Percentiles rank a stretch among this genome's conserved stretches.
Conservation (phyloP, 2,888 invertebrate species). For the Cerceris ruficornis region DNA sequence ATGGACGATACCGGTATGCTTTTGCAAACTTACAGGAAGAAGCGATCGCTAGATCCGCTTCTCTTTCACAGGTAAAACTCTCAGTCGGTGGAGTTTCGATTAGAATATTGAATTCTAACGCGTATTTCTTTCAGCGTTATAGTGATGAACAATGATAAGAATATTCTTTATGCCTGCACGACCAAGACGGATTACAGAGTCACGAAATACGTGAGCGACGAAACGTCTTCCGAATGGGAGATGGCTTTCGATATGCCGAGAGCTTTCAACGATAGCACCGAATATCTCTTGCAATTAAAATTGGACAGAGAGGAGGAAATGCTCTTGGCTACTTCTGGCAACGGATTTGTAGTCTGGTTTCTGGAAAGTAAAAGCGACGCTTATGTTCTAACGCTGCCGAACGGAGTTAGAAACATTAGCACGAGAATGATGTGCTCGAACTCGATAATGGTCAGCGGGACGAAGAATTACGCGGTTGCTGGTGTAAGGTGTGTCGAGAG, state of each 20-base stretch:
- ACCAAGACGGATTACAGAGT: constrained; percentile 85
- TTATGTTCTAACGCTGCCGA: constrained; percentile 88
- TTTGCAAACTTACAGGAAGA: constrained; percentile 85
- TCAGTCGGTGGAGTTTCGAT: not conserved
- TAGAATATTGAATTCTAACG: too few relatives aligned
- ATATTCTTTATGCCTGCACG: constrained; percentile 87
- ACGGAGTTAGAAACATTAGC: constrained; percentile 96
- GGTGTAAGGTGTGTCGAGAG: constrained; percentile 88
- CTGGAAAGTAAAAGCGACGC: constrained; percentile 84
- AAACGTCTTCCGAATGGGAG: constrained; percentile 85
- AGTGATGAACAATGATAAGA: constrained; percentile 87
- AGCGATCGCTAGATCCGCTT: constrained; percentile 83
- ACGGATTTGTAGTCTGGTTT: constrained; percentile 93
- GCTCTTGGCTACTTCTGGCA: constrained; percentile 92
- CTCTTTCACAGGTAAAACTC: constrained; percentile 83
- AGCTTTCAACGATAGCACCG: constrained; percentile 87
- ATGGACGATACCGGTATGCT: constrained; percentile 89
- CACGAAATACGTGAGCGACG: constrained; percentile 81
- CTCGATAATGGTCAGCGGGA: constrained; percentile 95
- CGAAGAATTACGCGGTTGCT: constrained; percentile 95
- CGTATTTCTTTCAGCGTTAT: constrained; percentile 84
- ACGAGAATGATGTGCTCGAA: constrained; percentile 95
- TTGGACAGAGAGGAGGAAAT: constrained; percentile 91
- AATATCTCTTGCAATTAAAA: constrained; percentile 91
- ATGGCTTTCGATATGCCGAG: constrained; percentile 85